A percentile compares a stretch with the other conserved stretches of the same genome.
These are phyloP conservation scores for Anodontia alba DNA, from an alignment of 2,888 invertebrate species.

Conservation along the genomic window DNA sequence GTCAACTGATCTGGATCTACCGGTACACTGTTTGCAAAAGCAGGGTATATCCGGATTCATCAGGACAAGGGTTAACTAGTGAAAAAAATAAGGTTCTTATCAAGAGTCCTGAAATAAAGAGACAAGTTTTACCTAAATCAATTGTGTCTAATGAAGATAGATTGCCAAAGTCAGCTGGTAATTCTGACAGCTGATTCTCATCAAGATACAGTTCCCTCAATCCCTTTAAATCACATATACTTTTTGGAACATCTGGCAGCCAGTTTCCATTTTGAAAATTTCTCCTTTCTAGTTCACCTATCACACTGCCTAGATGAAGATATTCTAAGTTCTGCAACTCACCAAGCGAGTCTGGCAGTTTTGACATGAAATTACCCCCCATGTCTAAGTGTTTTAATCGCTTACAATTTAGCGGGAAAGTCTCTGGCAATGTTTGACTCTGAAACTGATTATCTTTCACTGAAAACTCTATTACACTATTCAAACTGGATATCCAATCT, in stretches of 20 bases:
- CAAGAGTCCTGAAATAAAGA: too few relatives aligned
- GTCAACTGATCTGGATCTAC: too few relatives aligned
- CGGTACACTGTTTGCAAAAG: too few relatives aligned
- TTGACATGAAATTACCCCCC: constrained; percentile 76
- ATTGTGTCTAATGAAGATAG: constrained; percentile 74
- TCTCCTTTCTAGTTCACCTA: constrained; percentile 77
- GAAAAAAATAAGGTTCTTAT: too few relatives aligned
- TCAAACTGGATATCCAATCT: constrained; percentile 68
- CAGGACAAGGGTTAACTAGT: too few relatives aligned
- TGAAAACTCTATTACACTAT: constrained; percentile 65
- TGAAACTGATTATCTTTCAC: constrained; percentile 71
- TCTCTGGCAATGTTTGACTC: constrained; percentile 57
- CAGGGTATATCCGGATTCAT: too few relatives aligned
- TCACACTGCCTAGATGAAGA: constrained; percentile 76
- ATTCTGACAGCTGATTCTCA: constrained; percentile 76
- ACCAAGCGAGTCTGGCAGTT: constrained; percentile 75
- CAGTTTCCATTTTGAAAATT: constrained; percentile 82
- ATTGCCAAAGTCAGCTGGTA: constrained; percentile 78
- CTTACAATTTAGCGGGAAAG: constrained; percentile 63
- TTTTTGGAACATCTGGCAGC: constrained; percentile 72
- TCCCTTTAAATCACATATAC: constrained; percentile 67
- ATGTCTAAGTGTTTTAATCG: constrained; percentile 70
- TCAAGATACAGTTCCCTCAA: constrained; percentile 73
- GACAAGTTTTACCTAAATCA: constrained; percentile 72
- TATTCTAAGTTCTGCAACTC: constrained; percentile 68